These are phyloP conservation scores for Brachionus rubens DNA, from an alignment of 1,140 invertebrate genomes.

Conservation along the genomic window DNA sequence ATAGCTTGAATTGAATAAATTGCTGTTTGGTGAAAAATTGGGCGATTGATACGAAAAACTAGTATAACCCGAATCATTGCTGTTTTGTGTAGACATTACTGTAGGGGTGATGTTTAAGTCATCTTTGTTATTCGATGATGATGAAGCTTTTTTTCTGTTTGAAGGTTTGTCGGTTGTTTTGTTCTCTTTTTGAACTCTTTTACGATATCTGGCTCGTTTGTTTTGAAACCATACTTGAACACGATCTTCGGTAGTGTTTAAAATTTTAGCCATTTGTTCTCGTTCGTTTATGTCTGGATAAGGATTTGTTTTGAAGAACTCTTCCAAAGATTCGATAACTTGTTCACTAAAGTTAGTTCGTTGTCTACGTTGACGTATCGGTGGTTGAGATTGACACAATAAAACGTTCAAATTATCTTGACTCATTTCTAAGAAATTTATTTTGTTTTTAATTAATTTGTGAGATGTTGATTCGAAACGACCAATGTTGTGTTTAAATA, in stretches of 20 bases:
- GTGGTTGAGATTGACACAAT: conserved; percentile 23
- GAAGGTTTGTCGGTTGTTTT: neutral
- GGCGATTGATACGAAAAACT: conserved; percentile 13
- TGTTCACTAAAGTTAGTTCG: conserved; percentile 44
- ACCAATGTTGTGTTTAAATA: neutral
- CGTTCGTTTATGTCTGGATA: conserved; percentile 46
- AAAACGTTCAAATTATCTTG: neutral
- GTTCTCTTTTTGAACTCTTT: conserved; percentile 39
- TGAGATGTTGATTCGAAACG: neutral
- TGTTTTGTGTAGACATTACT: neutral
- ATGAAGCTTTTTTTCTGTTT: neutral
- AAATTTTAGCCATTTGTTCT: neutral
- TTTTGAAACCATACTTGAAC: conserved; percentile 47
- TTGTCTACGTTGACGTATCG: conserved; percentile 23
- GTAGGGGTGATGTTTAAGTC: neutral
- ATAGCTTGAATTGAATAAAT: neutral
- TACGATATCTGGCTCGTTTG: conserved; percentile 26
- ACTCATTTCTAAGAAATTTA: neutral
- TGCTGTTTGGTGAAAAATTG: neutral
- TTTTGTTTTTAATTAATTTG: neutral
- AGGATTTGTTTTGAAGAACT: conserved; percentile 18
- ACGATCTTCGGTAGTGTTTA: neutral
- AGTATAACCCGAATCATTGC: neutral
- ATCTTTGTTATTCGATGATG: no score
- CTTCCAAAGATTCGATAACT: neutral